phyloP scores from a whole-genome alignment of 2,113 vertebrate species.

The Bostrychus sinensis region DNA sequence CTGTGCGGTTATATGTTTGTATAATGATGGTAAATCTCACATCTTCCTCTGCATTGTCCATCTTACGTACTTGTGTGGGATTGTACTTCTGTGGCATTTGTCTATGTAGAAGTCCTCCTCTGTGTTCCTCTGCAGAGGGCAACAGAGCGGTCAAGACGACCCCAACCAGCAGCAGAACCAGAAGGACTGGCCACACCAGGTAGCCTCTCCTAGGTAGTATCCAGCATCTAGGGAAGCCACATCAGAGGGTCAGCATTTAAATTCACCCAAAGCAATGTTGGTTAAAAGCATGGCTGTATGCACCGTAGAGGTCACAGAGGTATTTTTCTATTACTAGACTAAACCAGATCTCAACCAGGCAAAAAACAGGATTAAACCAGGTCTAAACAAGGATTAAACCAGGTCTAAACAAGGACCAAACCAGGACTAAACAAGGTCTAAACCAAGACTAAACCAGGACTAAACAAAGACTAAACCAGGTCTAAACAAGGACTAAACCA shows the following conservation, averaged over 20 bases:
- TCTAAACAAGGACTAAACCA: too few species aligned
- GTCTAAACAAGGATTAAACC: too few species aligned
- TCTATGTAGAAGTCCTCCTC: constrained; percentile 35
- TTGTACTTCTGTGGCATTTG: constrained; percentile 5
- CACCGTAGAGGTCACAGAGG: too few species aligned
- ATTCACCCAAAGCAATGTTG: too few species aligned
- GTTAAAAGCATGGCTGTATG: too few species aligned
- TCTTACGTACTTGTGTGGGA: neutral
- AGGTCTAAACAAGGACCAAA: too few species aligned
- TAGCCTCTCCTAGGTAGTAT: constrained; percentile 32
- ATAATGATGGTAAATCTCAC: constrained; percentile 88
- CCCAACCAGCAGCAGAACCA: constrained; percentile 73
- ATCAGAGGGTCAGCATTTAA: neutral
- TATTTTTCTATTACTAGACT: too few species aligned
- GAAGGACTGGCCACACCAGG: constrained; percentile 50
- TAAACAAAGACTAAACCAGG: too few species aligned
- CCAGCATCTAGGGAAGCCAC: constrained; percentile 46
- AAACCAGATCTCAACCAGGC: too few species aligned
- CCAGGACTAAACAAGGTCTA: too few species aligned
- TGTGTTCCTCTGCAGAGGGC: constrained; percentile 57
- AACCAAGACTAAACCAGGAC: too few species aligned
- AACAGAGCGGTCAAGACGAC: constrained; percentile 69
- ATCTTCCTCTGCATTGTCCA: constrained; percentile 59
- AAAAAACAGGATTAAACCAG: too few species aligned
- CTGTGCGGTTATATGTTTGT: constrained; percentile 93